Percentiles rank a stretch among this genome's conserved stretches.
Conservation (phyloP, 2,113 vertebrate genomes). For the Origma solitaria region DNA sequence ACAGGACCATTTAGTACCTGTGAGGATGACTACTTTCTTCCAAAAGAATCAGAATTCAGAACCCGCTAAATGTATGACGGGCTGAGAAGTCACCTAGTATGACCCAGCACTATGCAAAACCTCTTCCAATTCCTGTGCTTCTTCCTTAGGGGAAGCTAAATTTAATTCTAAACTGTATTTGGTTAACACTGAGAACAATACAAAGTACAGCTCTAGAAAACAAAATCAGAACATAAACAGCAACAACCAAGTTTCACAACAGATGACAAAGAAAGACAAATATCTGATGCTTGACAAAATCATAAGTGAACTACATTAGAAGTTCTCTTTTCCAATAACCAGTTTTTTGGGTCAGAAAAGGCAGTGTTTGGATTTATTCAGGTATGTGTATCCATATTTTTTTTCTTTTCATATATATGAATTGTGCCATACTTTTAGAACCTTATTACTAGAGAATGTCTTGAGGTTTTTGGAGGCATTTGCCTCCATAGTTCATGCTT, state of each 20-base stretch:
- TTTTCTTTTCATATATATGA: neutral
- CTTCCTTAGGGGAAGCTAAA: neutral
- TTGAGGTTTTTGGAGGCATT: neutral
- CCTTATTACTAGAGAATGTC: neutral
- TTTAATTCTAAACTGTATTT: neutral
- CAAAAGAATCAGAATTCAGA: neutral
- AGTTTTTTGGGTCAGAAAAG: neutral
- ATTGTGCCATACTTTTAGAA: neutral
- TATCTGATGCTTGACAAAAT: neutral
- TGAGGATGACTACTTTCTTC: neutral
- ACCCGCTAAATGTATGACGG: neutral
- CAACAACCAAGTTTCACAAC: neutral
- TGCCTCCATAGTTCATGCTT: neutral
- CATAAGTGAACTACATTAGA: neutral
- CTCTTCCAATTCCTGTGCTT: neutral
- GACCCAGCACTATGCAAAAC: neutral
- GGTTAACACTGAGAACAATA: neutral
- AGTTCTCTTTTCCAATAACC: neutral
- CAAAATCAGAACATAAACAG: neutral
- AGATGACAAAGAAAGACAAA: neutral
- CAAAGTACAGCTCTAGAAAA: neutral
- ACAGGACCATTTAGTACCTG: neutral
- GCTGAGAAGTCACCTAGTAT: neutral
- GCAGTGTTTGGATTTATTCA: neutral
- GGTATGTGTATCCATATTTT: rapidly evolving